Evolutionary conservation across 2,113 vertebrate species (phyloP), one percentile per base, ranked within the genome.

Genomic region (Prietella phreatophila): DNA sequence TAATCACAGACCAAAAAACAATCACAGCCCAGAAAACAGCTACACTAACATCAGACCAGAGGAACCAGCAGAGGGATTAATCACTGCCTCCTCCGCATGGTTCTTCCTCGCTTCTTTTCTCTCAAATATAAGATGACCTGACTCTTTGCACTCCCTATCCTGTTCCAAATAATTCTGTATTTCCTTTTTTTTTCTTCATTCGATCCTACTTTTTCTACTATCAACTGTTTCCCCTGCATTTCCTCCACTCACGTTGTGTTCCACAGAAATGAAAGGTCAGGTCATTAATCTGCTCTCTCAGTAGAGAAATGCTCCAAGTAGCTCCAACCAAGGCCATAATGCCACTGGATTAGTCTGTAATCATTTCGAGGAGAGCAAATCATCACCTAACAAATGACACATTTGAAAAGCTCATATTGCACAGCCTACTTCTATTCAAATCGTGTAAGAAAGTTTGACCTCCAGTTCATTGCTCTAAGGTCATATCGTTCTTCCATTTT

Each of bases 231-330:
- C 50, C 27, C 56, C 60, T 84, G 58, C 82, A 78, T 88, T 87
- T 87, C 86, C 86, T 84, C 73, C 82, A n/a, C 65, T 84, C 71
- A 84, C 47, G 9, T 27, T 53, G 47, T 63, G 82, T 78, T 88
- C 73, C 61, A 50, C 82, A 84, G 81, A 82, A 82, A 82, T 67
- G 86, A 91, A 92, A 92, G 91, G 90, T 91, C 90, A 92, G 58
- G 84, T 87, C 88, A 92, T 92, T 91, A 88, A 91, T 89, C 86
- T 91, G 71, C 33, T 83, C 78, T 69, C 36, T 82, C 79, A 36
- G 81, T 80, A 65, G 60, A 85, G 89, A 73, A 89, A 89, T 88
- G 53, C 63, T 86, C 69, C 36, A 47, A 36, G 8, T 67, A 27
- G 42, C 63, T 76, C 11, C 75, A 65, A 71, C 76, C 47, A 42